phyloP scores from a whole-genome alignment of 2,888 invertebrate genomes.

The Atherix ibis region DNA sequence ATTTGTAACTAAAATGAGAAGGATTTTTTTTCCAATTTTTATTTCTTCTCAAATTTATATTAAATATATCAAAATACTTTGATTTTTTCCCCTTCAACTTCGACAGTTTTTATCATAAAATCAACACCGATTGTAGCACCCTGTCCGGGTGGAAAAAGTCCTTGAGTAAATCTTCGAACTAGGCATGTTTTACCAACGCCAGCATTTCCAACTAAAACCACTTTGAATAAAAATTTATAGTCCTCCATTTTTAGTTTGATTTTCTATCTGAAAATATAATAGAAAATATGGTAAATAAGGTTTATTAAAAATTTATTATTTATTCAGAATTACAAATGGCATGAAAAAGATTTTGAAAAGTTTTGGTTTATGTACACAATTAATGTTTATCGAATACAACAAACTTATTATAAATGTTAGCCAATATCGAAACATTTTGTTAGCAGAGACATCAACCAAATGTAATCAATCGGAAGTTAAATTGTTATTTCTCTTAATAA shows the following conservation, averaged over 20 bases:
- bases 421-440: too few relatives aligned
- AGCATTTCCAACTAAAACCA: conserved; percentile 94
- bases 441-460: too few relatives aligned
- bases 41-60: conserved; percentile 4
- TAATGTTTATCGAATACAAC: too few relatives aligned
- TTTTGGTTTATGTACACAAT: too few relatives aligned
- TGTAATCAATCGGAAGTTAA: too few relatives aligned
- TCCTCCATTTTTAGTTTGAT: conserved; percentile 69
- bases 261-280: conserved; percentile 4
- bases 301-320: too few relatives aligned
- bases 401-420: too few relatives aligned
- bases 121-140: conserved; percentile 98
- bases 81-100: conserved; percentile 89
- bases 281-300: too few relatives aligned
- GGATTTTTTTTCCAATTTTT: conserved; percentile 1
- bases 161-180: conserved; percentile 93
- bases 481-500: too few relatives aligned
- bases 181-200: conserved; percentile 97
- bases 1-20: conserved; percentile 67
- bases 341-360: too few relatives aligned
- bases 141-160: conserved; percentile 95
- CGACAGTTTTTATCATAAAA: conserved; percentile 98
- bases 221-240: conserved; percentile 98
- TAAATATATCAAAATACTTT: conserved; percentile 54
- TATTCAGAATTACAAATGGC: too few relatives aligned